A percentile compares a stretch with the other conserved stretches of the same genome.
phyloP scores from a whole-genome alignment of 2,888 invertebrate species.

The Phyto melanocephala region DNA sequence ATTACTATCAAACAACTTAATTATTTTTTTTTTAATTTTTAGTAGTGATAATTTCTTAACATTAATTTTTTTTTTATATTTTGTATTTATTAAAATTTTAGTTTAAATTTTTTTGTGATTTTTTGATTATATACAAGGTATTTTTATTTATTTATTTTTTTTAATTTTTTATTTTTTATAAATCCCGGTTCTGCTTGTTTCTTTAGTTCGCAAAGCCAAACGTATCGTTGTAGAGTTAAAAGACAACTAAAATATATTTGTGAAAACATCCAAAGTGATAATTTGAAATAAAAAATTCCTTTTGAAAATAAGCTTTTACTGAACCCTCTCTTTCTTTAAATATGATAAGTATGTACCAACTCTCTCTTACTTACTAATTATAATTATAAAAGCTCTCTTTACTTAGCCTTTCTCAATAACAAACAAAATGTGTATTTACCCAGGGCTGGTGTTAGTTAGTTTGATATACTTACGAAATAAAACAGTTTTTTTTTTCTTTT shows the following conservation, averaged over 20 bases:
- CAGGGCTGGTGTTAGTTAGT: too few relatives aligned
- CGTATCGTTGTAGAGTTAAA: constrained; percentile 54
- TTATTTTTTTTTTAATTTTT: too few relatives aligned
- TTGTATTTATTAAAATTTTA: too few relatives aligned
- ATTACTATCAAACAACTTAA: too few relatives aligned
- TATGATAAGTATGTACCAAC: background rate
- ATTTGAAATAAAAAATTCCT: constrained; percentile 7
- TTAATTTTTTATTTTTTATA: background rate
- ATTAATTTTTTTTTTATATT: too few relatives aligned
- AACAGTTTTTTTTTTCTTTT: too few relatives aligned
- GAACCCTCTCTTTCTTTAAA: too few relatives aligned
- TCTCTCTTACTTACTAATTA: background rate
- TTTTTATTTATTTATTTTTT: background rate
- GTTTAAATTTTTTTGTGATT: background rate
- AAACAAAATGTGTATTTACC: too few relatives aligned
- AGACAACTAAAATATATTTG: constrained; percentile 49
- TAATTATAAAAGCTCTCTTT: constrained; percentile 18
- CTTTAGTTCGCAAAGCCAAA: constrained; percentile 17
- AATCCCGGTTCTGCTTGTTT: background rate
- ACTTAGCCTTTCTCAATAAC: background rate
- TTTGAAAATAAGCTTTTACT: constrained; percentile 24
- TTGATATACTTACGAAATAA: too few relatives aligned
- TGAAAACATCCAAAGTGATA: background rate
- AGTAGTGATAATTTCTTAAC: too few relatives aligned
- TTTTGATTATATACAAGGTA: too few relatives aligned